Evolutionary conservation across 2,797 vertebrate genomes (phyloP).

Genomic region (Protonibea diacanthus): DNA sequence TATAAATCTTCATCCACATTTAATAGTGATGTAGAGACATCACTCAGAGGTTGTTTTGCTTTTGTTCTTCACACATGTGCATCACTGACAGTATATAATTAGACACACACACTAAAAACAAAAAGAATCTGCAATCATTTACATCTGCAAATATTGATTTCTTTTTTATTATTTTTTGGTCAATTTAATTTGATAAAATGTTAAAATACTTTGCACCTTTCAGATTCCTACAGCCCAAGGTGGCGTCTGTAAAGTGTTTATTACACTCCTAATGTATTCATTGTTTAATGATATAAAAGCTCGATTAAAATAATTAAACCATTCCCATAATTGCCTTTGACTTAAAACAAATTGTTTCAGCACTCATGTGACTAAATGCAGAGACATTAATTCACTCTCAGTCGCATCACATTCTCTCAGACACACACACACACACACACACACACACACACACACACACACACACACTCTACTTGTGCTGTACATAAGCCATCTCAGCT

Average conservation of each 20-base stretch:
- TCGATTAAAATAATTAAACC: neutral
- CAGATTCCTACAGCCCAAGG: neutral
- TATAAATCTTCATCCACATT: neutral
- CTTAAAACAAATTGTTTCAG: slow-evolving; percentile 3
- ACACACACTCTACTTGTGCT: slow-evolving; percentile 17
- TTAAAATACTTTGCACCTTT: neutral
- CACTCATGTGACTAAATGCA: slow-evolving; percentile 8
- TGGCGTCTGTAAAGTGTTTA: neutral
- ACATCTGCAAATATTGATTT: neutral
- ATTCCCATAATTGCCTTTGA: neutral
- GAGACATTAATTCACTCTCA: slow-evolving; percentile 1
- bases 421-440: slow-evolving; percentile 22
- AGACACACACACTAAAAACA: neutral
- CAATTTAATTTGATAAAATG: neutral
- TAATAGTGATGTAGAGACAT: neutral
- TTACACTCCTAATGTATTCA: neutral
- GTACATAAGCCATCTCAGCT: slow-evolving; percentile 55
- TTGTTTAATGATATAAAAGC: neutral
- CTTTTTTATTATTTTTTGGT: neutral
- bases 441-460: slow-evolving; percentile 21
- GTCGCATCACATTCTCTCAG: slow-evolving; percentile 9
- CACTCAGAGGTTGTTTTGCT: neutral
- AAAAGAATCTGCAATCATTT: neutral
- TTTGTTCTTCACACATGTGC: neutral
- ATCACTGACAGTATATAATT: too few species aligned